These are phyloP conservation scores for Xiphorhynchus elegans DNA, from an alignment of 2,113 vertebrate species.

Conservation along the genomic window DNA sequence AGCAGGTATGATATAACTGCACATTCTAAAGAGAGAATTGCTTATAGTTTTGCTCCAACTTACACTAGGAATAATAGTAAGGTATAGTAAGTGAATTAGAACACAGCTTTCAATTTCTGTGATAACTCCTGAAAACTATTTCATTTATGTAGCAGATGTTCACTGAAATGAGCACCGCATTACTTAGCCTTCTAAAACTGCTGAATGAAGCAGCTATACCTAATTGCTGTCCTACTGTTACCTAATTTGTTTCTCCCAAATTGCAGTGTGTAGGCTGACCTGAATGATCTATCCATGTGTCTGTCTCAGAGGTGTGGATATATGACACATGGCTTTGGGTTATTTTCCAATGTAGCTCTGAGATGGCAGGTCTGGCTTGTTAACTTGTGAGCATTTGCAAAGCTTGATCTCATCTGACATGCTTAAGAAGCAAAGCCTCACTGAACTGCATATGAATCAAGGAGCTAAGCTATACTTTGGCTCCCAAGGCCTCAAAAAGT, in stretches of 20 bases:
- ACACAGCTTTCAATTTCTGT: not conserved
- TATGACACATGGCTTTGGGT: not conserved
- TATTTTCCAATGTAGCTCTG: not conserved
- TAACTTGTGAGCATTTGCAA: not conserved
- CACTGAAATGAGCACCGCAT: not conserved
- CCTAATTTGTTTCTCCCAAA: not conserved
- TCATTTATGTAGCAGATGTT: constrained; percentile 31
- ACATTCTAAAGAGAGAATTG: not conserved
- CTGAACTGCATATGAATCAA: not conserved
- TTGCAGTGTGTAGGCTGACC: not conserved
- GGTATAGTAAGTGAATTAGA: not conserved
- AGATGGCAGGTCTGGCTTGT: not conserved
- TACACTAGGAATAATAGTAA: not conserved
- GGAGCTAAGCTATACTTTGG: not conserved
- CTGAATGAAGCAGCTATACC: not conserved
- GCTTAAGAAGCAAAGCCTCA: not conserved
- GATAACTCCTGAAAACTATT: not conserved
- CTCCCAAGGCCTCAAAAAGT: not conserved
- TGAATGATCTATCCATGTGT: not conserved
- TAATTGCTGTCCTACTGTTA: not conserved
- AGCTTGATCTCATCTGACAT: constrained; percentile 16
- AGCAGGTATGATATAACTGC: not conserved
- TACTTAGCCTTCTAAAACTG: constrained; percentile 12
- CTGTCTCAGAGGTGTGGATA: not conserved
- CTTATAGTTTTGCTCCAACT: not conserved